Conservation (phyloP, 2,888 invertebrate species). For the Andrena praecox region DNA sequence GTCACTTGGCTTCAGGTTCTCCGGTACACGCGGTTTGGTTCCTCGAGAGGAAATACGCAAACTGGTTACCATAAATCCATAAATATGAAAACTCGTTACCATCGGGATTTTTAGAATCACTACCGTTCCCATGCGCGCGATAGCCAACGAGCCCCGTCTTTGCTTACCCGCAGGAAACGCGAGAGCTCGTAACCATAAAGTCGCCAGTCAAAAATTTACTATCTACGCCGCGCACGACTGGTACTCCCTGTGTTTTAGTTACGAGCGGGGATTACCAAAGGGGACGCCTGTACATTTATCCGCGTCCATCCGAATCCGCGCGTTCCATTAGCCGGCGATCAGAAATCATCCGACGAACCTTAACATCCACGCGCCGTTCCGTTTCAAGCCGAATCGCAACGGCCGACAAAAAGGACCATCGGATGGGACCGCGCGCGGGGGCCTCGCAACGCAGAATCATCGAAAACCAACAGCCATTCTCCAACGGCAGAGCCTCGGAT, state of each 20-base stretch:
- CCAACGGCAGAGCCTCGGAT: constrained; percentile 3
- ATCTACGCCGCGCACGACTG: neutral
- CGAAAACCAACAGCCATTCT: neutral
- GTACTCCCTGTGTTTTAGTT: constrained; percentile 22
- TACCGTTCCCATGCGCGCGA: constrained; percentile 2
- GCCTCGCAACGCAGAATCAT: neutral
- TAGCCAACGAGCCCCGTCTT: neutral
- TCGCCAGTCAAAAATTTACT: constrained; percentile 15
- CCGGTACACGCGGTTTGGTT: constrained; percentile 3
- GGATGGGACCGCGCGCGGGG: neutral
- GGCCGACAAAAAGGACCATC: neutral
- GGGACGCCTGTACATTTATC: constrained; percentile 8
- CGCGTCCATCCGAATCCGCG: neutral
- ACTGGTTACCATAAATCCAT: constrained; percentile 48
- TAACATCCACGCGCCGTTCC: neutral
- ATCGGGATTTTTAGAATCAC: constrained; percentile 25
- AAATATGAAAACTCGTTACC: constrained; percentile 36
- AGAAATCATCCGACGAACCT: neutral
- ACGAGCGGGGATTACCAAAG: constrained; percentile 1
- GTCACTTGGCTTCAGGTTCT: constrained; percentile 5
- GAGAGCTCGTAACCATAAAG: constrained; percentile 21
- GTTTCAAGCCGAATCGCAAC: neutral
- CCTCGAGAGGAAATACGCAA: constrained; percentile 2
- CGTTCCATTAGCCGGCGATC: neutral
- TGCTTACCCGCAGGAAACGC: neutral